These are phyloP conservation scores for Gambelia wislizenii DNA, from an alignment of 2,797 vertebrate genomes.

Conservation along the genomic window DNA sequence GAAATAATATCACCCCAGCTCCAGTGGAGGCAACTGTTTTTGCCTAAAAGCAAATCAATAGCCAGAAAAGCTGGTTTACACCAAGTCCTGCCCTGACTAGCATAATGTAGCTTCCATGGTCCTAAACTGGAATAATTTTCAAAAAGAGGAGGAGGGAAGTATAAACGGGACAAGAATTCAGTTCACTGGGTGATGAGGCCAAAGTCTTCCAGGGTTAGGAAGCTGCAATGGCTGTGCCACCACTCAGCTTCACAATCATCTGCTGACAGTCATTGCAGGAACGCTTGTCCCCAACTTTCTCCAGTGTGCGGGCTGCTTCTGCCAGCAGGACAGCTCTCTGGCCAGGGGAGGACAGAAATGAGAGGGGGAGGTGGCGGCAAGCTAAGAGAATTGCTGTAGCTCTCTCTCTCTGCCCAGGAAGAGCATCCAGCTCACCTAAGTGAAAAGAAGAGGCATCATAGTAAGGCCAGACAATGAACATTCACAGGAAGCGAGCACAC, in stretches of 20 bases:
- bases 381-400: constrained; percentile 95
- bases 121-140: constrained; percentile 54
- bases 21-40: not conserved
- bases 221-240: constrained; percentile 93
- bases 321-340: constrained; percentile 93
- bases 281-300: constrained; percentile 94
- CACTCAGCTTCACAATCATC: constrained; percentile 92
- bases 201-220: constrained; percentile 79
- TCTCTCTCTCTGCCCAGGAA: constrained; percentile 90
- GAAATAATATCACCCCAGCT: not conserved
- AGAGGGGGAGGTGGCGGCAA: constrained; percentile 94
- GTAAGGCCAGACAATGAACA: not conserved
- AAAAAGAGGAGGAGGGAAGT: not conserved
- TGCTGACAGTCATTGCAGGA: constrained; percentile 96
- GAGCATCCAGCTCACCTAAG: constrained; percentile 77
- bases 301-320: constrained; percentile 94
- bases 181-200: not conserved
- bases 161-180: constrained; percentile 25
- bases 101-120: constrained; percentile 15
- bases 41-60: constrained; percentile 27
- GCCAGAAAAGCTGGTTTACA: constrained; percentile 48
- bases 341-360: constrained; percentile 92
- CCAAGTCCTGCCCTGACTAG: constrained; percentile 41
- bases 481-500: too few species aligned
- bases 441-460: not conserved